Evolutionary conservation across 2,113 vertebrate species (phyloP).

Genomic region (Pedetes capensis): DNA sequence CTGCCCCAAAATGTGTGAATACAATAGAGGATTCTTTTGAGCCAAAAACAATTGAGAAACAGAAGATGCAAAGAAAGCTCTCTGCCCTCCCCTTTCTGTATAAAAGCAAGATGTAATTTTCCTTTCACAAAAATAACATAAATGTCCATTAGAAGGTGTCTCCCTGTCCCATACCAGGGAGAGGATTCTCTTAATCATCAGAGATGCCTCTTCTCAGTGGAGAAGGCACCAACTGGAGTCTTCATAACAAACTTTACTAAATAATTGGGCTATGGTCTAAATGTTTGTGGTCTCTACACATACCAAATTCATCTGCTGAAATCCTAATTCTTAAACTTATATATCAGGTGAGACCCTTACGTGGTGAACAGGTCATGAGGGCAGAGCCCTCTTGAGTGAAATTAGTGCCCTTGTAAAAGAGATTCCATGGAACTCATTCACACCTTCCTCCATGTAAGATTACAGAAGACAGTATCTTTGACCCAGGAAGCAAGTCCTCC

Average conservation of each 20-base stretch:
- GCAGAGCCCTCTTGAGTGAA: background rate
- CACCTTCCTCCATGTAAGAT: background rate
- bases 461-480: background rate
- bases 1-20: background rate
- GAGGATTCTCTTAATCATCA: background rate
- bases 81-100: background rate
- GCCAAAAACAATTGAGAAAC: background rate
- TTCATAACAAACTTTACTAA: background rate
- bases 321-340: background rate
- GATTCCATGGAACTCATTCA: background rate
- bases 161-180: background rate
- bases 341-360: background rate
- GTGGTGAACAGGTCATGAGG: background rate
- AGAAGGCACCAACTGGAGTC: background rate
- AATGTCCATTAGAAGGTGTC: background rate
- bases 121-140: background rate
- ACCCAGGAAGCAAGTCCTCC: background rate
- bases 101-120: background rate
- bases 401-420: background rate
- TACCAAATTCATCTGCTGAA: background rate
- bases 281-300: background rate
- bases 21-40: background rate
- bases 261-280: background rate
- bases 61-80: background rate
- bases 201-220: background rate